Evolutionary conservation across 2,113 vertebrate genomes (phyloP).

Genomic region (Cryptotis parvus): DNA sequence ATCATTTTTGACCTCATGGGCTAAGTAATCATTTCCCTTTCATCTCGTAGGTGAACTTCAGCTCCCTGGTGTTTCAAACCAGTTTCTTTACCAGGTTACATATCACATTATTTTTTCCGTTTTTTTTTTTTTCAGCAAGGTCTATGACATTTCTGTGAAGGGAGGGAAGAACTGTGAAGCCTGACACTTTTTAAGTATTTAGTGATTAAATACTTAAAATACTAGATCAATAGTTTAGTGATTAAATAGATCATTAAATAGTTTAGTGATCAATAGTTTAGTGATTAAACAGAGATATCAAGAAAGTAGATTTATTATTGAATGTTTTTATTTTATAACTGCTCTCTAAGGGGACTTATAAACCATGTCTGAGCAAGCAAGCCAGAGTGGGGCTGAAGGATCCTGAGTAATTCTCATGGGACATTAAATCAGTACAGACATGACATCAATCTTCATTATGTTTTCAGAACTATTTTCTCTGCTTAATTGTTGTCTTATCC

Average conservation of each 20-base stretch:
- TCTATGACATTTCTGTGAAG: not conserved
- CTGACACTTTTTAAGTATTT: conserved; percentile 46
- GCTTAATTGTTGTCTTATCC: not conserved
- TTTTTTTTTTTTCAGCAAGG: not conserved
- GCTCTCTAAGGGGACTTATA: conserved; percentile 66
- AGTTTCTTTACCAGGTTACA: not conserved
- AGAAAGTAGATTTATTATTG: conserved; percentile 72
- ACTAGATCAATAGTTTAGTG: no score
- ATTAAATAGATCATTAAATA: conserved; percentile 49
- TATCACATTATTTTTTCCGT: no score
- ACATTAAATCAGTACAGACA: conserved; percentile 37
- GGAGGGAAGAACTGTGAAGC: not conserved
- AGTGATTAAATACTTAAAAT: conserved; percentile 58
- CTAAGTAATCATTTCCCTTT: not conserved
- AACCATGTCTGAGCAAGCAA: conserved; percentile 41
- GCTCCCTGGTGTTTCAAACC: not conserved
- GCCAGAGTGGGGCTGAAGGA: not conserved
- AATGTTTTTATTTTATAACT: conserved; percentile 69
- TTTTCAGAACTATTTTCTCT: conserved; percentile 32
- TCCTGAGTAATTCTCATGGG: conserved; percentile 48
- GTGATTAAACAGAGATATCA: conserved; percentile 57
- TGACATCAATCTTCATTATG: not conserved
- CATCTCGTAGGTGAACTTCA: not conserved
- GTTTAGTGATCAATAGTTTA: conserved; percentile 50
- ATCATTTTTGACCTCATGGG: conserved; percentile 6